These are phyloP conservation scores for Lordiphosa mommai DNA, from an alignment of 1,140 invertebrate species.

Conservation along the genomic window DNA sequence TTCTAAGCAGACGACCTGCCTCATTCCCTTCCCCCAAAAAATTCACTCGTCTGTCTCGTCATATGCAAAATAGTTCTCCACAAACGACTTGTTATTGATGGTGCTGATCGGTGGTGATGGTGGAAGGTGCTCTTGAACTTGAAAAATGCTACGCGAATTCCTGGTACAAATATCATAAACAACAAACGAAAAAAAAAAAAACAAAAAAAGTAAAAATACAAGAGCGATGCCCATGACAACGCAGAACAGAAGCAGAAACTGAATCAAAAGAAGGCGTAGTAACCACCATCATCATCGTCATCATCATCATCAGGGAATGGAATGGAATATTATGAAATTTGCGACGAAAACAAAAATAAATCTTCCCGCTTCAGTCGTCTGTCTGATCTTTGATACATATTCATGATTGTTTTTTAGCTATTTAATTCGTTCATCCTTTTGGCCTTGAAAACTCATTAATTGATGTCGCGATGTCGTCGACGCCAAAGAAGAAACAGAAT, in stretches of 20 bases:
- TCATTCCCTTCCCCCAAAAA: too few relatives aligned
- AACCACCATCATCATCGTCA: too few relatives aligned
- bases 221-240: too few relatives aligned
- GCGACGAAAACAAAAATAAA: conserved; percentile 55
- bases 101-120: too few relatives aligned
- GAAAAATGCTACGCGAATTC: conserved; percentile 53
- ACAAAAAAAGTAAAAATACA: not conserved
- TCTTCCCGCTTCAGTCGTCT: not conserved
- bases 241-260: not conserved
- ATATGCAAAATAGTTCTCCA: too few relatives aligned
- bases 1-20: too few relatives aligned
- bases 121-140: conserved; percentile 56
- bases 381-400: too few relatives aligned
- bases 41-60: too few relatives aligned
- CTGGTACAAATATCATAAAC: conserved; percentile 46
- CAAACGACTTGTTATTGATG: too few relatives aligned
- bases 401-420: too few relatives aligned
- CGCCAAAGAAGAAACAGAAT: conserved; percentile 21
- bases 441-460: conserved; percentile 64
- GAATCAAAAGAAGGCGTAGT: too few relatives aligned
- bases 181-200: conserved; percentile 24
- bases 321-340: conserved; percentile 56
- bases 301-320: conserved; percentile 31
- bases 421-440: conserved; percentile 19
- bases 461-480: not conserved